Evolutionary conservation across 2,113 vertebrate species (phyloP), one percentile per base, ranked within the genome.

Genomic region (Pteronura brasiliensis): DNA sequence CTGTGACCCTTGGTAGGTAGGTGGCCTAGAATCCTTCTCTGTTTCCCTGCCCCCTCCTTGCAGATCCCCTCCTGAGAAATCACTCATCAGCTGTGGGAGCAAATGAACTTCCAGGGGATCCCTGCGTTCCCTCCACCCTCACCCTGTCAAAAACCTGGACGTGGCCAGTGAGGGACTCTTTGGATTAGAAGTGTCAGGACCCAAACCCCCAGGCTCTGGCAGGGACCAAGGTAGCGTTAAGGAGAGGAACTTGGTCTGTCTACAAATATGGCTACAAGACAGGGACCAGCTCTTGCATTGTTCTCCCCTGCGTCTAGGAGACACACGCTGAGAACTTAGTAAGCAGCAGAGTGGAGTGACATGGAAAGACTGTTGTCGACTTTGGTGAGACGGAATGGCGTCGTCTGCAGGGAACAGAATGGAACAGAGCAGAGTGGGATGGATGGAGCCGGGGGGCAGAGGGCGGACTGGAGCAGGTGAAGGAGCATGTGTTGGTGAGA

Each of bases 361-460:
- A 52, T 20, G 15, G 55, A 34, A 47, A 36, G n/a, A 74, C 39
- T 13, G 15, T 17, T 44, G 21, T 27, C 34, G 12, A 61, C 47
- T 12, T 76, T 8, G 61, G 13, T 39, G 39, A 21, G 59, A 84
- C 1, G 17, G 81, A 42, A 42, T 34, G 82, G 49, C 4, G 7
- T 61, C 27, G 4, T 36, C 7, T 7, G 6, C 6, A 17, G 80
- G 23, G 29, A 49, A 29, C 11, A n/a, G 27, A n/a, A 34, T 12
- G 42, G 76, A 77, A 44, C 25, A 8, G 44, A 25, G 11, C 3
- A 3, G 47, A 55, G 2, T 49, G 15, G 27, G 42, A 39, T 3
- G 0, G 39, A 31, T 0, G 11, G 57, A 25, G 42, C 14, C 5
- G 7, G 15, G 6, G 10, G 6, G 4, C 21, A 20, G 47, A 10